These are phyloP conservation scores for Lordiphosa mommai DNA, from an alignment of 1,140 invertebrate genomes.

Conservation along the genomic window DNA sequence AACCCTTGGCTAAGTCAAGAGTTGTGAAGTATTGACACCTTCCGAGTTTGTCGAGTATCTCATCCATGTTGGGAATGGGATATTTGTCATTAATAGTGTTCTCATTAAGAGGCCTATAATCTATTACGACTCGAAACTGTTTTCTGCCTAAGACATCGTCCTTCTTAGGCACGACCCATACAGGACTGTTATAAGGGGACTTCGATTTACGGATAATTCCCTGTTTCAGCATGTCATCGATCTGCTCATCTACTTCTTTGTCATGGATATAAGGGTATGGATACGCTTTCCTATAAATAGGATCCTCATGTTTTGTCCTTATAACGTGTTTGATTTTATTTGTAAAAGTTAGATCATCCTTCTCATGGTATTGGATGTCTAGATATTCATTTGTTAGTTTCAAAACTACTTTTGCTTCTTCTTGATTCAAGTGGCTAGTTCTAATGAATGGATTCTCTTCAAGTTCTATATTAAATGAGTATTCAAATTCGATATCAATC, in stretches of 20 bases:
- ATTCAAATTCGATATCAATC: too few relatives aligned
- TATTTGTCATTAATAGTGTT: background rate
- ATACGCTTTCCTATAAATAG: background rate
- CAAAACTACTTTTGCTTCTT: too few relatives aligned
- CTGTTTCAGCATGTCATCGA: background rate
- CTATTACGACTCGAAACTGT: background rate
- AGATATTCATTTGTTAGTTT: too few relatives aligned
- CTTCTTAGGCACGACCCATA: background rate
- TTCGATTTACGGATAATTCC: background rate
- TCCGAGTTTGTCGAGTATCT: background rate
- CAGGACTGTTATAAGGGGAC: background rate
- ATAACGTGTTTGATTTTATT: too few relatives aligned
- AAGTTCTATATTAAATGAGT: too few relatives aligned
- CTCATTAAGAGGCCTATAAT: background rate
- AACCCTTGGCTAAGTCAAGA: conserved; percentile 80
- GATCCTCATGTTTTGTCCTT: background rate
- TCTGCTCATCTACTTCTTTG: background rate
- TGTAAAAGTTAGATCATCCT: too few relatives aligned
- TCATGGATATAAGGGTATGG: background rate
- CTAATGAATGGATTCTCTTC: too few relatives aligned
- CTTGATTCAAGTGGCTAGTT: too few relatives aligned
- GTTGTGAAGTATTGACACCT: conserved; percentile 69
- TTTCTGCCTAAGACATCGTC: background rate
- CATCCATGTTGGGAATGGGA: background rate
- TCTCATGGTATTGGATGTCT: too few relatives aligned